A percentile compares a stretch with the other conserved stretches of the same genome.
Conservation (phyloP, 2,797 vertebrate genomes). For the Enteromius viviparus region DNA sequence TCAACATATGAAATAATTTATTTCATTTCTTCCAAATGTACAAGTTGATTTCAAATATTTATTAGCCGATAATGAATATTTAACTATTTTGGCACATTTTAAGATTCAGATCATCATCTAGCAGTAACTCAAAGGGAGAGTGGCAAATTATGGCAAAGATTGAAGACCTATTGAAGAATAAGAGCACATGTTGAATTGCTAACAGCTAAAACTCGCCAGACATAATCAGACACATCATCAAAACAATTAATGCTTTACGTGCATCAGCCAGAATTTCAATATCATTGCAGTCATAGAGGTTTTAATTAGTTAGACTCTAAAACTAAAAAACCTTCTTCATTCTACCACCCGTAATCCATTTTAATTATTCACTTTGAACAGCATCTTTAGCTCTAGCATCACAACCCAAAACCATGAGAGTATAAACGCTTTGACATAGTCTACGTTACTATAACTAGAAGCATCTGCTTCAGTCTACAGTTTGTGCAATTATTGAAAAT, state of each 20-base stretch:
- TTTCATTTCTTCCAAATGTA: background rate
- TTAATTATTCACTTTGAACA: constrained; percentile 1
- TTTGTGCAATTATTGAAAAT: constrained; percentile 36
- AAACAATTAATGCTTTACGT: background rate
- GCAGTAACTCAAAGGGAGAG: background rate
- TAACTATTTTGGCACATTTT: background rate
- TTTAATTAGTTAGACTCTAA: constrained; percentile 5
- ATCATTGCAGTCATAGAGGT: background rate
- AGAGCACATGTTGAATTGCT: background rate
- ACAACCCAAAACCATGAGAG: background rate
- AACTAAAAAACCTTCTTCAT: background rate
- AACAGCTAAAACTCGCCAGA: background rate
- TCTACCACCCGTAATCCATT: background rate
- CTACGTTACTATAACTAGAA: background rate
- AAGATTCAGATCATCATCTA: constrained; percentile 9
- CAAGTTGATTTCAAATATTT: background rate
- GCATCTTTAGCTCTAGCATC: background rate
- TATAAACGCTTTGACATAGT: background rate
- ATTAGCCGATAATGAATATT: background rate
- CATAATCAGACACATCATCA: background rate
- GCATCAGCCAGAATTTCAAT: background rate
- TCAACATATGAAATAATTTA: background rate
- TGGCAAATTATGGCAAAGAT: background rate
- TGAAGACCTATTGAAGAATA: background rate
- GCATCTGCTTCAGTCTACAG: constrained; percentile 16